Base-by-base conservation (phyloP, 2,888 invertebrate genomes). In the Parnassius mnemosyne region DNA sequence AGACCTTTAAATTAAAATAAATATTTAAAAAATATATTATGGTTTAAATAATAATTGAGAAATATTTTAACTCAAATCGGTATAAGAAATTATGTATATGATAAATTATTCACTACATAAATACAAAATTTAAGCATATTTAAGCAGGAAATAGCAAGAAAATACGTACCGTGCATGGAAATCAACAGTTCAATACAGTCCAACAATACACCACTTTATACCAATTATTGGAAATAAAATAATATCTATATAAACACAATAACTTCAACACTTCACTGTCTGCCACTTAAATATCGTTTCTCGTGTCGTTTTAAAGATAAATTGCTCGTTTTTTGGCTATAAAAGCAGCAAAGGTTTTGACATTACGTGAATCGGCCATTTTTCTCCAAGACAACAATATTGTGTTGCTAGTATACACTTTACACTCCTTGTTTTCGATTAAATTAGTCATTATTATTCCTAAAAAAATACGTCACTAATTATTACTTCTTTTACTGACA, bases 81-180 rank as follows among this genome's bases (percentile, higher is more conserved):
- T 34, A 34, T 7, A 34, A 34, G 1, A 5, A 7, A 34, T 7
- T 25, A 25, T 34, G 5, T 34, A 34, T 34, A 34, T 34, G 34
- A 34, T 34, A 7, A 34, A 34, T 5, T 60, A 50, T 49, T n/a
- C 42, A 54, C 11, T 34, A 25, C 7, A 43, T 34, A 41, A 42
- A 49, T 34, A 34, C 34, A 34, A 10, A 57, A 57, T 61, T 46
- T 46, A 46, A 12, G 7, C 12, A 12, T 12, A 12, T 46, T 44
- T 49, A 50, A 50, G 62, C 52, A 63, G 72, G 72, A 75, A 68
- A 67, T 67, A 71, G 62, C 53, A 68, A 64, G 68, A 76, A 80
- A 77, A 71, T 81, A 85, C 87, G 73, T 81, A 89, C 89, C 77
- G 80, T 88, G 81, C 89, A 87, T 89, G 80, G 84, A 88, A 77